Base-by-base conservation (phyloP, 2,113 vertebrate genomes). In the Ivindomyrus marchei region DNA sequence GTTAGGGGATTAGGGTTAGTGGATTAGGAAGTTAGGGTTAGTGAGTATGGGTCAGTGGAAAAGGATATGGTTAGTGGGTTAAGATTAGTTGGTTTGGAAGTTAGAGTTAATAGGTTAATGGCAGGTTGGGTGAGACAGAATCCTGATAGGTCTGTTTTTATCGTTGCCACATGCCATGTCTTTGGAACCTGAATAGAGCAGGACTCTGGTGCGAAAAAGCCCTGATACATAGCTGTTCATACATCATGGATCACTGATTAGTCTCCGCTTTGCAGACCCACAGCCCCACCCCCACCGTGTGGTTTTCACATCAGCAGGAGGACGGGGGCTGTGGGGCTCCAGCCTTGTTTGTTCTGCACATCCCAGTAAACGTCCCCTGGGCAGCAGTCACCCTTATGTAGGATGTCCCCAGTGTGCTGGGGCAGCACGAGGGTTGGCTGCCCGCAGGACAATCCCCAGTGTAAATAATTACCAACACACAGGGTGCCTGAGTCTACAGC, bases 271-370 rank as follows among this genome's bases (percentile, higher is more conserved):
- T 77, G 70, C 5, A 42, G 15, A 80, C 3, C 4, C 27, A 31
- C 6, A 27, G 62, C 17, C 56, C 52, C 52, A 21, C 56, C 31
- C 49, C 15, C 1, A 21, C 13, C 53, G 3, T 11, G 45, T 36
- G 62, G 92, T 93, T 92, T 93, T 91, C 92, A 86, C 90, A 90
- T 90, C 88, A 77, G 62, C 62, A 8, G 45, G 42, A 19, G 42
- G 9, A n/a, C 6, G n/a, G 4, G 3, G 56, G 9, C 4, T 46
- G 36, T 27, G 49, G 83, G 62, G 84, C 9, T 92, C 90, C 1
- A 91, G 95, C 74, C 62, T 90, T 93, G 93, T 94, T 94, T 94
- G 93, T 89, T 90, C 92, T 92, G 89, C 90, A 89, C 85, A 84
- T 77, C 90, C 92, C 91, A 92, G 93, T 90, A 91, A 90, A 93